Evolutionary conservation across 2,797 vertebrate genomes (phyloP).

Genomic region (Coendou prehensilis): DNA sequence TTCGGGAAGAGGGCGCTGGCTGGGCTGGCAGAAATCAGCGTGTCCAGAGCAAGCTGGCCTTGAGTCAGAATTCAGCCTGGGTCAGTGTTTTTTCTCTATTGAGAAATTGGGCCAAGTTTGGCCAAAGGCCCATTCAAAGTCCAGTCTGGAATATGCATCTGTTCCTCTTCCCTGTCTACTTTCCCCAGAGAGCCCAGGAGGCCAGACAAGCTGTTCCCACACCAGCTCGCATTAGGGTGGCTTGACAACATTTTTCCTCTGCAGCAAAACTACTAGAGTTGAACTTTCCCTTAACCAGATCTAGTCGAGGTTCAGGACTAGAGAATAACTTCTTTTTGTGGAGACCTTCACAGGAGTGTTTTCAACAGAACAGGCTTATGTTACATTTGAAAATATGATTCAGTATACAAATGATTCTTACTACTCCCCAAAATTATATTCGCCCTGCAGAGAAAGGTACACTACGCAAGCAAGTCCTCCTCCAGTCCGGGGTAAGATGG

Average conservation of each 20-base stretch:
- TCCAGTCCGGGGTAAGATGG: not conserved
- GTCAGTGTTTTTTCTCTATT: slow-evolving; percentile 73
- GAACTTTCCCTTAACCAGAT: slow-evolving; percentile 73
- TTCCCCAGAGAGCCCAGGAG: slow-evolving; percentile 77
- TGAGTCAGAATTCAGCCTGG: slow-evolving; percentile 65
- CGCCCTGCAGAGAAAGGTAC: not conserved
- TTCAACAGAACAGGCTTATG: not conserved
- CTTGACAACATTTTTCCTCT: slow-evolving; percentile 80
- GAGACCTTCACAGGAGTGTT: not conserved
- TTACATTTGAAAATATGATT: slow-evolving; percentile 52
- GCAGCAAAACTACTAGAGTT: slow-evolving; percentile 73
- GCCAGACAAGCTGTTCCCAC: slow-evolving; percentile 81
- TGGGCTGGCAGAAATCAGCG: slow-evolving; percentile 53
- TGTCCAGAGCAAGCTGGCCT: slow-evolving; percentile 71
- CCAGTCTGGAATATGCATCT: slow-evolving; percentile 76
- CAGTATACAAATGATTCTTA: slow-evolving; percentile 46
- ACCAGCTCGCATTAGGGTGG: slow-evolving; percentile 70
- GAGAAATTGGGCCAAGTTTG: slow-evolving; percentile 83
- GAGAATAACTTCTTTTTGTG: slow-evolving; percentile 53
- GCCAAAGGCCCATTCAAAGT: slow-evolving; percentile 78
- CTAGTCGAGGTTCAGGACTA: slow-evolving; percentile 67
- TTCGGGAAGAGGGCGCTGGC: slow-evolving; percentile 53
- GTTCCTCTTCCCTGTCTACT: slow-evolving; percentile 73
- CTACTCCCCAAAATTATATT: not conserved
- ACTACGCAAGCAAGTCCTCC: not conserved